Percentiles rank a stretch among this genome's conserved stretches.
Conservation (phyloP, 1,140 invertebrate species). For the Colletes latitarsis region DNA sequence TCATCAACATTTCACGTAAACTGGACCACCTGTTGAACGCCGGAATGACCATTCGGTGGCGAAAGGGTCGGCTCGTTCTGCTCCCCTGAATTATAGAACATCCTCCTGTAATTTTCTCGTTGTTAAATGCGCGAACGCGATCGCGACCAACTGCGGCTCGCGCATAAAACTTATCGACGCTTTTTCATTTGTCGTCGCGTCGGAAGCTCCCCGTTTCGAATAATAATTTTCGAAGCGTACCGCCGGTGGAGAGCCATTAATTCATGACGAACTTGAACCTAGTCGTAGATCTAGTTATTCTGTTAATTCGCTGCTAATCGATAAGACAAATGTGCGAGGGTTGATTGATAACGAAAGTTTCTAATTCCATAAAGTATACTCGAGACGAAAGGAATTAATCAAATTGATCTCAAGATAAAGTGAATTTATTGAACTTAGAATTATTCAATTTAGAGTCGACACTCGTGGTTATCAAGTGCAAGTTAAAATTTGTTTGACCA, state of each 20-base stretch:
- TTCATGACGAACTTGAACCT: not conserved
- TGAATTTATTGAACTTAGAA: too few species aligned
- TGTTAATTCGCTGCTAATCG: not conserved
- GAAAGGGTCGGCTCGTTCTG: conserved; percentile 63
- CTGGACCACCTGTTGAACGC: conserved; percentile 72
- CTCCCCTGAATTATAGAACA: conserved; percentile 70
- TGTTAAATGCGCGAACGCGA: conserved; percentile 51
- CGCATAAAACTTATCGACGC: conserved; percentile 28
- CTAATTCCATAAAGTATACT: too few species aligned
- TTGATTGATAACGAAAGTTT: too few species aligned
- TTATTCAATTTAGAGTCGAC: too few species aligned
- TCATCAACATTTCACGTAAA: conserved; percentile 69
- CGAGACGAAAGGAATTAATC: too few species aligned
- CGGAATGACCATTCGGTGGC: conserved; percentile 68
- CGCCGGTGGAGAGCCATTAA: not conserved
- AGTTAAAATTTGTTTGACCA: too few species aligned
- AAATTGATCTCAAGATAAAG: too few species aligned
- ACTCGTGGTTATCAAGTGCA: too few species aligned
- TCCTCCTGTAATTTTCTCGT: conserved; percentile 57
- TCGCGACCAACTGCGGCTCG: conserved; percentile 35
- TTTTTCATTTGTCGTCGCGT: not conserved
- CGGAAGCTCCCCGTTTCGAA: not conserved
- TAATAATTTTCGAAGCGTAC: not conserved
- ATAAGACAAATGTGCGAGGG: not conserved
- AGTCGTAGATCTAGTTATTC: not conserved